Base-by-base conservation (phyloP, 2,113 vertebrate species). In the Peromyscus leucopus region DNA sequence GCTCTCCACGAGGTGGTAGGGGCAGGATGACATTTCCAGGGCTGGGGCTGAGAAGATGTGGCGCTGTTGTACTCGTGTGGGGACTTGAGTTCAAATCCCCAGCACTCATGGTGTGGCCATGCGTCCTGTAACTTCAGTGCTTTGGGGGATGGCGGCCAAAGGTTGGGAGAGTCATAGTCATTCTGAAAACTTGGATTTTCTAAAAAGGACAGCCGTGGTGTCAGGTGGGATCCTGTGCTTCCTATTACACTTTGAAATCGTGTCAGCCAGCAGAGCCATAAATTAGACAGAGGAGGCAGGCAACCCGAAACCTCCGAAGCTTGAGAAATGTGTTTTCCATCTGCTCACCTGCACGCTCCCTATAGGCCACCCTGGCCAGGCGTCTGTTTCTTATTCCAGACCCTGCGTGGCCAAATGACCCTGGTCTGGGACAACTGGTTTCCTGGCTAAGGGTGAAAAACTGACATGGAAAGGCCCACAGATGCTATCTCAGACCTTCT, bases 401-500 rank as follows among this genome's bases (percentile, higher is more conserved):
- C 19, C 7, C 4, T 33, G 46, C 8, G 12, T 71, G 61, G 39
- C 24, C 26, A 9, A 46, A 17, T 16, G 55, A 69, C 19, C 48
- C 9, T 36, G 39, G 7, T 42, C 46, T 17, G 15, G 59, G 55
- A 76, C 13, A 26, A 2, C 22, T 67, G 33, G 36, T 83, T 75
- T 93, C 83, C 71, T n/a, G 31, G 51, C 48, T 83, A 90, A 89
- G 39, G 12, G 12, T 13, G 1, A 51, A 89, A 84, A 42, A 24
- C 61, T 55, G 57, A 31, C 9, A 1, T 6, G 55, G 39, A 84
- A 94, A 63, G 46, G 46, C 61, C 31, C 31, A 95, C 0, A 42
- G 88, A 42, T 5, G 65, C 39, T 59, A 46, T 82, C 88, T 90
- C 57, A 36, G 42, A 93, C 36, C 69, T 71, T 92, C 74, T 89